Evolutionary conservation across 1,140 invertebrate species (phyloP).

Genomic region (Rhyzopertha dominica): DNA sequence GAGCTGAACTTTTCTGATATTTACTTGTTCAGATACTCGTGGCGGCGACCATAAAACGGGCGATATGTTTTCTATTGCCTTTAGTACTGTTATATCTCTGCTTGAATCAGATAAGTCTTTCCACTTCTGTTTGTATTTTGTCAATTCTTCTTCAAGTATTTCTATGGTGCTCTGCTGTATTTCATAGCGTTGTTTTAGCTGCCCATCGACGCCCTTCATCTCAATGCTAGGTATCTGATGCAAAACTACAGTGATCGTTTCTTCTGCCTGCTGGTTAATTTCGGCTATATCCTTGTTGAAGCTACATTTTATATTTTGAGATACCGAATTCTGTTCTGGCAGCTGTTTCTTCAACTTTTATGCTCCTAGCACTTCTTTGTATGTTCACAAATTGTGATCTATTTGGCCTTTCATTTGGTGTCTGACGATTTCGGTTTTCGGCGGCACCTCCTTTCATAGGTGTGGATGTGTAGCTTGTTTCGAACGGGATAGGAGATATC

Average conservation of each 20-base stretch:
- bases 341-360: too few species aligned
- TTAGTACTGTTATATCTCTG: not conserved
- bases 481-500: slow-evolving; percentile 59
- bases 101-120: slow-evolving; percentile 8
- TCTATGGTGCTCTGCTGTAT: slow-evolving; percentile 36
- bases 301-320: slow-evolving; percentile 47
- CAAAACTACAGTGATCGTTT: slow-evolving; percentile 45
- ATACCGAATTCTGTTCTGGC: too few species aligned
- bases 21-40: not conserved
- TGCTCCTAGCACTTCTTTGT: too few species aligned
- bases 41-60: slow-evolving; percentile 32
- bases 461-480: slow-evolving; percentile 54
- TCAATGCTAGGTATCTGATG: slow-evolving; percentile 30
- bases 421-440: not conserved
- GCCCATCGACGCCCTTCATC: slow-evolving; percentile 28
- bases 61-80: slow-evolving; percentile 6
- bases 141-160: slow-evolving; percentile 20
- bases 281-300: slow-evolving; percentile 18
- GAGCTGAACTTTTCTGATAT: not conserved
- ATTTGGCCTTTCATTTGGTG: slow-evolving; percentile 39
- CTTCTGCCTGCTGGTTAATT: slow-evolving; percentile 47
- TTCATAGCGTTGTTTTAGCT: slow-evolving; percentile 33
- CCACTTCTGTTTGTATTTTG: slow-evolving; percentile 20
- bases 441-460: not conserved
- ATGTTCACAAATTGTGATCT: too few species aligned